Percentiles rank a stretch among this genome's conserved stretches.
These are phyloP conservation scores for Poeciliopsis turrubarensis DNA, from an alignment of 2,113 vertebrate species.

Conservation along the genomic window DNA sequence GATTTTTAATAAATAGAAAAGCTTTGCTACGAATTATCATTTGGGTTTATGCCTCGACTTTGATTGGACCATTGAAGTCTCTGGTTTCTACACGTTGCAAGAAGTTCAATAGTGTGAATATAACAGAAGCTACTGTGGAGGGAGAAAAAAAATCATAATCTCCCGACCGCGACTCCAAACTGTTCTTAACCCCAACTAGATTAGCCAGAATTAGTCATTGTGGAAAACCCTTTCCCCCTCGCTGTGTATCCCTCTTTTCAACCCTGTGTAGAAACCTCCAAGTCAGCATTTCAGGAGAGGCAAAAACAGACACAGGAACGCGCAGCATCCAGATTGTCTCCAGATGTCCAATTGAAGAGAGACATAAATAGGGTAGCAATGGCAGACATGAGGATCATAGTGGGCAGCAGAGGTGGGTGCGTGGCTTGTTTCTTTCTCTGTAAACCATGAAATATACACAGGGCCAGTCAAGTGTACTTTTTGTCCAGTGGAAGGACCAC, in stretches of 20 bases:
- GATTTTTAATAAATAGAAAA: no score
- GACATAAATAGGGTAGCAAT: constrained; percentile 68
- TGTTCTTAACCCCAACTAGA: neutral
- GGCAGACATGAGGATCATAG: constrained; percentile 10
- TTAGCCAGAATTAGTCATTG: constrained; percentile 46
- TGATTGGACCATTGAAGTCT: neutral
- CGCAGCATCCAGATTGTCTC: constrained; percentile 53
- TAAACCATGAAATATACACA: constrained; percentile 13
- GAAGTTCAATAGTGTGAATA: neutral
- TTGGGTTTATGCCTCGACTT: no score
- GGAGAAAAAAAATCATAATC: neutral
- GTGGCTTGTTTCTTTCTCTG: constrained; percentile 35
- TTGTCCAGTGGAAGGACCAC: neutral
- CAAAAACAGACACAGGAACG: constrained; percentile 42
- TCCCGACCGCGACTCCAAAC: neutral
- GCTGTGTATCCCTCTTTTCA: constrained; percentile 13
- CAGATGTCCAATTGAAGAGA: constrained; percentile 72
- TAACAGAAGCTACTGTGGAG: constrained; percentile 17
- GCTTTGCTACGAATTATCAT: no score
- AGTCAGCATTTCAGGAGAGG: constrained; percentile 40
- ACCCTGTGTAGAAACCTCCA: constrained; percentile 21
- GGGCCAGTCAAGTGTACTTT: neutral
- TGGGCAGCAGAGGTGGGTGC: constrained; percentile 26
- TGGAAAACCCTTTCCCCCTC: neutral
- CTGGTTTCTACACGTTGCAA: neutral